Conservation (phyloP, 2,797 vertebrate species). For the Chloroceryle inda region DNA sequence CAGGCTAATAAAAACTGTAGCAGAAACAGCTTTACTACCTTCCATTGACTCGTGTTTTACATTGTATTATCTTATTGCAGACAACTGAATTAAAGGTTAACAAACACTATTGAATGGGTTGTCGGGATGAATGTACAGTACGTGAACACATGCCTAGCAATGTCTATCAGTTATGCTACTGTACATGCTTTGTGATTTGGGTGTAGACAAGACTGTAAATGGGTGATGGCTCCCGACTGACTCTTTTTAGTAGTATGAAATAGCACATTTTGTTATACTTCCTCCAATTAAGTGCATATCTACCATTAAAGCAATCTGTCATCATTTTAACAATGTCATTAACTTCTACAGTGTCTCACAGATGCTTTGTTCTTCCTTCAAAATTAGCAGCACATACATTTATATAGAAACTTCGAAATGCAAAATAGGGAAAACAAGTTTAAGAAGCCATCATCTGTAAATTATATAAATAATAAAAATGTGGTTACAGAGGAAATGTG, state of each 20-base stretch:
- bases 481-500: constrained; percentile 63
- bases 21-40: constrained; percentile 82
- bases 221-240: constrained; percentile 74
- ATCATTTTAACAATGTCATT: constrained; percentile 80
- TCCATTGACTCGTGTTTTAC: constrained; percentile 83
- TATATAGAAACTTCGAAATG: constrained; percentile 72
- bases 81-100: constrained; percentile 85
- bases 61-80: constrained; percentile 83
- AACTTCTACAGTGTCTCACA: constrained; percentile 74
- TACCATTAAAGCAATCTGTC: constrained; percentile 81
- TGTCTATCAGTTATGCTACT: constrained; percentile 62
- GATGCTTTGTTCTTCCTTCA: constrained; percentile 79
- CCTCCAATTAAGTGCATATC: constrained; percentile 79
- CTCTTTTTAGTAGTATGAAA: constrained; percentile 75
- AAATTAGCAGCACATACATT: constrained; percentile 76
- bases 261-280: constrained; percentile 79
- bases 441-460: constrained; percentile 73
- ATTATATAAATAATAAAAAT: constrained; percentile 80
- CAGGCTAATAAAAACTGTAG: constrained; percentile 84
- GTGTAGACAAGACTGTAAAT: constrained; percentile 67
- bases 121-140: constrained; percentile 75
- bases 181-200: constrained; percentile 59
- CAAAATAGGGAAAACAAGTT: constrained; percentile 76
- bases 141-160: constrained; percentile 74
- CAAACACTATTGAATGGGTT: constrained; percentile 82